Percentiles rank a stretch among this genome's conserved stretches.
Evolutionary conservation across 1,140 invertebrate species (phyloP).

Genomic region (Notospermus geniculatus): DNA sequence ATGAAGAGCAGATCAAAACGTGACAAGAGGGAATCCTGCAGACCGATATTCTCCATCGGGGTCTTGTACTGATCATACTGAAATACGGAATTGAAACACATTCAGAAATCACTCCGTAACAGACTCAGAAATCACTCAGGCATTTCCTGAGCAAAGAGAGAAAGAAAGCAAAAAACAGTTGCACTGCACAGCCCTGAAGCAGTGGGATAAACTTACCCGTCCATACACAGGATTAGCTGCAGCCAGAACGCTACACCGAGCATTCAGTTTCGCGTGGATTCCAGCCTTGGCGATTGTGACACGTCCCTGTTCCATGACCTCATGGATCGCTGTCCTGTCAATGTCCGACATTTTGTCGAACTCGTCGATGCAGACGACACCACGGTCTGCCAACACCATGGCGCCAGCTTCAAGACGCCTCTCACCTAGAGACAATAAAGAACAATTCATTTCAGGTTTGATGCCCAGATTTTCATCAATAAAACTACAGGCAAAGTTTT

Average conservation of each 20-base stretch:
- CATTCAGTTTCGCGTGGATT: constrained; percentile 96
- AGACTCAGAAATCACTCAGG: too few species aligned
- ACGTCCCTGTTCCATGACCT: constrained; percentile 76
- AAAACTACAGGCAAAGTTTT: too few species aligned
- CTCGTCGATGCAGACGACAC: constrained; percentile 99
- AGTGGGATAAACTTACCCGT: constrained; percentile 71
- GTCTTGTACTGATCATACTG: constrained; percentile 98
- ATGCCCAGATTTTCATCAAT: neutral
- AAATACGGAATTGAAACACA: constrained; percentile 44
- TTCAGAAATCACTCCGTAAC: too few species aligned
- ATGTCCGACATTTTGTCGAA: constrained; percentile 99
- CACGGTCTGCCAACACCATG: constrained; percentile 98
- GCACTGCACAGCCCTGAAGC: too few species aligned
- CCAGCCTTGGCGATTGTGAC: constrained; percentile 99
- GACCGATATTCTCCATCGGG: constrained; percentile 99
- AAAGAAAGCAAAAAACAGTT: too few species aligned
- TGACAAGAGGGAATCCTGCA: constrained; percentile 94
- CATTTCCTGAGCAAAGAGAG: too few species aligned
- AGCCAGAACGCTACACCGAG: constrained; percentile 94
- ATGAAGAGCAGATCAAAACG: constrained; percentile 99
- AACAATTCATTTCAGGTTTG: neutral
- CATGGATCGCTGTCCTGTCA: constrained; percentile 97
- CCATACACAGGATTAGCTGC: constrained; percentile 99
- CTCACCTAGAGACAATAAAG: constrained; percentile 50
- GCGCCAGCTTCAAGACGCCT: constrained; percentile 91